Base-by-base conservation (phyloP, 2,888 invertebrate species). In the Auanema sp. region DNA sequence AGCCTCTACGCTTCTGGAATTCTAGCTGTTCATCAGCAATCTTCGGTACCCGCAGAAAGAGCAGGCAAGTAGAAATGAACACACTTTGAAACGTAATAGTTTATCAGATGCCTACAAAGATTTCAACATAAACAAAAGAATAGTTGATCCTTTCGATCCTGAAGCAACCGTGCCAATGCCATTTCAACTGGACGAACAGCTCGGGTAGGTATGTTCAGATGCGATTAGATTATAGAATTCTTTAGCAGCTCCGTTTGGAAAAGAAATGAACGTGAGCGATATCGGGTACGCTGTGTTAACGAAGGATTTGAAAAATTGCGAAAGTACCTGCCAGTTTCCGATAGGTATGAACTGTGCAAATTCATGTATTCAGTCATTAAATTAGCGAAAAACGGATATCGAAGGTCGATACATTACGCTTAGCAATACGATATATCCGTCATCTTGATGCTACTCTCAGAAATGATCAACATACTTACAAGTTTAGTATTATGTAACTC, bases 351-450 rank as follows among this genome's bases (percentile, higher is more conserved):
- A 47, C 16, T 52, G 18, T 16, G 6, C 18, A 23, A 21, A 5
- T 23, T 52, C 52, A 8, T 33, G 33, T 33, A 33, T 5, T 33
- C 8, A 8, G 4, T 33, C 33, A 5, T 33, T 33, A 50, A 71
- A 79, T 56, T 66, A 81, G 80, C n/a, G 81, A 82, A 25, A 79
- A 79, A 55, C 71, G 85, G 21, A 74, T 85, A 56, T 84, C 84
- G 66, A 85, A 85, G 71, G 85, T 85, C 47, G 85, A 85, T 71
- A 85, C 84, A 1, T 71, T 85, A n/a, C 77, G 83, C 10, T 68
- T 83, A 18, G 84, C 85, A 14, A 84, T 85, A 44, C 68, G 79
- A 12, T 84, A 84, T 69, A 84, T 84, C n/a, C 69, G 67, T 18
- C 83, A 84, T 58, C 63, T 84, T 47, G 79, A 83, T 43, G 64